Evolutionary conservation across 2,888 invertebrate genomes (phyloP).

Genomic region (Chironomus tentans): DNA sequence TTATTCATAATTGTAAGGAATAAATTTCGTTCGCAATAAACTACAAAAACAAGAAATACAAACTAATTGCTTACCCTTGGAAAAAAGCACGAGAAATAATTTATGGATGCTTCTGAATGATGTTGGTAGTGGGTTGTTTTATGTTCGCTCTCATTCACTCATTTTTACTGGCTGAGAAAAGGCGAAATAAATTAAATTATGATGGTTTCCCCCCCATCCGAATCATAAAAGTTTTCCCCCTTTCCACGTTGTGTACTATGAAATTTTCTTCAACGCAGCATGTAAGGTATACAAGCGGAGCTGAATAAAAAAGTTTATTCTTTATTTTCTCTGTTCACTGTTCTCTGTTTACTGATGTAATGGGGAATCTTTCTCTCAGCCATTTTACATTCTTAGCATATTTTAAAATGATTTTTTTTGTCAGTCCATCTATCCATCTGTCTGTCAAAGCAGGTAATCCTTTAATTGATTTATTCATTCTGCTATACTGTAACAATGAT

Average conservation of each 20-base stretch:
- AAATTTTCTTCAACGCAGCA: background rate
- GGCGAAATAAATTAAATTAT: slow-evolving; percentile 26
- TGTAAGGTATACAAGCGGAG: background rate
- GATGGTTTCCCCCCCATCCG: slow-evolving; percentile 6
- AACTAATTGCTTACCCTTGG: too few relatives aligned
- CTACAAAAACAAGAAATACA: too few relatives aligned
- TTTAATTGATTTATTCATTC: too few relatives aligned
- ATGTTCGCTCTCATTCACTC: background rate
- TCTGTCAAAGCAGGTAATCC: too few relatives aligned
- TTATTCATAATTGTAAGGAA: too few relatives aligned
- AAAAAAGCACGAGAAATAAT: background rate
- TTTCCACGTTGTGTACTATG: background rate
- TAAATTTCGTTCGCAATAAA: too few relatives aligned
- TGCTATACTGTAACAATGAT: too few relatives aligned
- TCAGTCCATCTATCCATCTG: too few relatives aligned
- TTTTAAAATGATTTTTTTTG: too few relatives aligned
- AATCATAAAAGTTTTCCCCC: background rate
- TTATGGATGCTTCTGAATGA: slow-evolving; percentile 4
- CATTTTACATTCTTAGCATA: slow-evolving; percentile 17
- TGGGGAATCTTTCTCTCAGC: slow-evolving; percentile 14
- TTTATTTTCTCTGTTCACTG: background rate
- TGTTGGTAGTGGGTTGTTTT: background rate
- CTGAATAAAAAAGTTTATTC: background rate
- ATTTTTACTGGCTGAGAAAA: background rate
- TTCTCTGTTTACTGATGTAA: slow-evolving; percentile 19